phyloP scores from a whole-genome alignment of 1,140 invertebrate species.

The Drosophila mojavensis region DNA sequence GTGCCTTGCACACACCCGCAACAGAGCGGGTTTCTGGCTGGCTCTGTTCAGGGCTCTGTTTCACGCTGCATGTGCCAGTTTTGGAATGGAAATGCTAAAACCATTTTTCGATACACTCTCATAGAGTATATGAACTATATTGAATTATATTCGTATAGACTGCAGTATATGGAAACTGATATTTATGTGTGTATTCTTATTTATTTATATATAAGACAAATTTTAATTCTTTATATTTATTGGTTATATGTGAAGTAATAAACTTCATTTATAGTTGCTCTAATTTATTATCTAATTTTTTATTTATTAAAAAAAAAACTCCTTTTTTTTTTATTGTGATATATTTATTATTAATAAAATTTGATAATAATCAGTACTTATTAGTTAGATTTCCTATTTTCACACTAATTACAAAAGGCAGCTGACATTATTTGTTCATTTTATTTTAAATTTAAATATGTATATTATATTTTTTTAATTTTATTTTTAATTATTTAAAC shows the following conservation, averaged over 20 bases:
- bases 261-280: no score
- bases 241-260: no score
- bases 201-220: no score
- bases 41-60: not conserved
- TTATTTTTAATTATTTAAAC: not conserved
- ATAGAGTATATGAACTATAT: not conserved
- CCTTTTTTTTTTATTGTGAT: no score
- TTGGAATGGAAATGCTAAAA: slow-evolving; percentile 41
- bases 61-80: slow-evolving; percentile 37
- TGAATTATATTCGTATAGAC: not conserved
- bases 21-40: slow-evolving; percentile 2
- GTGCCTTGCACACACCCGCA: not conserved
- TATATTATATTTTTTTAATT: not conserved
- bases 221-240: no score
- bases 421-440: not conserved
- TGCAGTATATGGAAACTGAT: not conserved
- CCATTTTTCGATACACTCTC: slow-evolving; percentile 15
- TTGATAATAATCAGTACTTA: not conserved
- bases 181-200: no score
- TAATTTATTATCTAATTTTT: no score
- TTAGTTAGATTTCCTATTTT: no score
- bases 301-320: no score
- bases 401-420: not conserved
- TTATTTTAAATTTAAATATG: not conserved
- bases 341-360: not conserved